Evolutionary conservation across 2,888 invertebrate species (phyloP).

Genomic region (Cetonia aurata): DNA sequence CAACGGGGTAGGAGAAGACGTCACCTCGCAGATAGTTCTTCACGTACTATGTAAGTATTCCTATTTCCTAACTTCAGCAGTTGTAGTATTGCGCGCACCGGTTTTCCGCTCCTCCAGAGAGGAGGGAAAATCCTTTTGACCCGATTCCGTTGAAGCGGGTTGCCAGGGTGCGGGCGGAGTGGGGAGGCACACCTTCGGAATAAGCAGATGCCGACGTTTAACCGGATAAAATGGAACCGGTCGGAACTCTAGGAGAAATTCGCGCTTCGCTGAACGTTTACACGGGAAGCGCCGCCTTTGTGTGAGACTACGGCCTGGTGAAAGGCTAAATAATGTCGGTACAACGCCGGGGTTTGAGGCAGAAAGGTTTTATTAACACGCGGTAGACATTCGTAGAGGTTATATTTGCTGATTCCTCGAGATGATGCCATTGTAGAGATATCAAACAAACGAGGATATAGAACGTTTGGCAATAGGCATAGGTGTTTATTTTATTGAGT

Average conservation of each 20-base stretch:
- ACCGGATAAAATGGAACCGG: neutral
- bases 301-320: neutral
- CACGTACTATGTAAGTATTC: constrained; percentile 74
- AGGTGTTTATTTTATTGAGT: too few relatives aligned
- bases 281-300: neutral
- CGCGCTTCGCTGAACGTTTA: neutral
- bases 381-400: too few relatives aligned
- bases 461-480: too few relatives aligned
- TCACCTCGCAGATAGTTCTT: constrained; percentile 72
- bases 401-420: too few relatives aligned
- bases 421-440: too few relatives aligned
- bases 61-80: neutral
- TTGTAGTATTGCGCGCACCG: too few relatives aligned
- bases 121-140: neutral
- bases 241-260: neutral
- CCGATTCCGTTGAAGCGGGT: too few relatives aligned
- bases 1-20: constrained; percentile 75
- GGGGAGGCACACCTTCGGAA: neutral
- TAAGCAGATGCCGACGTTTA: constrained; percentile 3
- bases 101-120: neutral
- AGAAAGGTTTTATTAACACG: too few relatives aligned
- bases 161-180: neutral
- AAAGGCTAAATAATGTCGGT: too few relatives aligned
- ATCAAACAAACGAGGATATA: too few relatives aligned
- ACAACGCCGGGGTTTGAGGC: too few relatives aligned